Evolutionary conservation across 2,797 vertebrate species (phyloP).

Genomic region (Cottoperca gobio): DNA sequence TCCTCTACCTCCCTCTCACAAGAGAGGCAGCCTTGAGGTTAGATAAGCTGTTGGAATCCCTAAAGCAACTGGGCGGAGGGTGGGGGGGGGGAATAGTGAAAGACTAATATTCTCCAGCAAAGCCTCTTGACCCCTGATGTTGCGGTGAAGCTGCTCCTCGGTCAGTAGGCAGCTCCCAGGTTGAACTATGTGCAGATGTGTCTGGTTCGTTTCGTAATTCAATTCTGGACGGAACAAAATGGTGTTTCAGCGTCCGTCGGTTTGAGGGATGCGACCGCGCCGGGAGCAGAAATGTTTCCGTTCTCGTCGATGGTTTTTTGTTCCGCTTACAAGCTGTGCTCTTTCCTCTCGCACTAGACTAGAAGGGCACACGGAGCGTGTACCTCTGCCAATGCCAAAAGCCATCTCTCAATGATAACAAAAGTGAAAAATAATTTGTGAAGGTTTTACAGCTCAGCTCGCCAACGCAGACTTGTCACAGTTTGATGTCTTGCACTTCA

Average conservation of each 20-base stretch:
- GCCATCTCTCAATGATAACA: too few species aligned
- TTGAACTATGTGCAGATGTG: conserved; percentile 9
- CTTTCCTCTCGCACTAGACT: conserved; percentile 10
- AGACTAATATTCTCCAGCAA: conserved; percentile 9
- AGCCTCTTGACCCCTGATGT: conserved; percentile 7
- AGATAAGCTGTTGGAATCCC: conserved; percentile 16
- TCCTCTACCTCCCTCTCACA: conserved; percentile 16
- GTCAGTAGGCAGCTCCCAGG: neutral
- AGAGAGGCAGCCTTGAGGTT: conserved; percentile 25
- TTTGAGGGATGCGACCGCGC: conserved; percentile 47
- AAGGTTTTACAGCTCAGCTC: too few species aligned
- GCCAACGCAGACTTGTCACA: neutral
- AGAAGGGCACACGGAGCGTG: too few species aligned
- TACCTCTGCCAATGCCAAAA: too few species aligned
- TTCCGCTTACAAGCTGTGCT: conserved; percentile 22
- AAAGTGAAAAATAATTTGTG: too few species aligned
- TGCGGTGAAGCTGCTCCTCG: conserved; percentile 17
- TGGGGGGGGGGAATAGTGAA: conserved; percentile 10
- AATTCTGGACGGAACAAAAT: conserved; percentile 41
- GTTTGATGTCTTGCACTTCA: neutral
- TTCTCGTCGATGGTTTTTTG: conserved; percentile 16
- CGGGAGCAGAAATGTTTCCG: conserved; percentile 21
- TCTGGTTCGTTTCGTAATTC: conserved; percentile 29
- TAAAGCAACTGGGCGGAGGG: conserved; percentile 2
- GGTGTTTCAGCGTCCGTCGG: conserved; percentile 28